phyloP scores from a whole-genome alignment of 2,888 invertebrate genomes.

The Lacanobia oleracea region DNA sequence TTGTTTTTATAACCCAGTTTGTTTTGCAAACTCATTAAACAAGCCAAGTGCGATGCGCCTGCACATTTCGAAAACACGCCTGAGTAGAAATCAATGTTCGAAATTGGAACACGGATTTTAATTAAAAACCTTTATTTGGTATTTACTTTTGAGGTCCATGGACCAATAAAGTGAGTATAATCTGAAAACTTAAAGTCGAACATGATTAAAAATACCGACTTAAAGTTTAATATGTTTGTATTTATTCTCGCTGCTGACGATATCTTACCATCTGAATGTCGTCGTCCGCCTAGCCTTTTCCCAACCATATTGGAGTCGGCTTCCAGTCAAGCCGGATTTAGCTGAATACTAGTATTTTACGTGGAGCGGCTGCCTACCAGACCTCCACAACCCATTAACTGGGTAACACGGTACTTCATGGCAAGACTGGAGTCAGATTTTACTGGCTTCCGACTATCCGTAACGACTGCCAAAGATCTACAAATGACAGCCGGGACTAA shows the following conservation, averaged over 20 bases:
- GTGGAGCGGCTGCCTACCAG: too few species aligned
- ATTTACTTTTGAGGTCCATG: slow-evolving; percentile 24
- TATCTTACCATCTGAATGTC: slow-evolving; percentile 24
- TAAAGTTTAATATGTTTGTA: neutral
- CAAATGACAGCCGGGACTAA: too few species aligned
- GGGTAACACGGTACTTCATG: too few species aligned
- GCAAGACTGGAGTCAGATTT: too few species aligned
- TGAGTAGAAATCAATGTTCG: slow-evolving; percentile 61
- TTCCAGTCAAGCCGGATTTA: too few species aligned
- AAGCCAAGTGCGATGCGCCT: slow-evolving; percentile 51
- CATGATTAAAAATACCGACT: neutral
- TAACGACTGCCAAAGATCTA: too few species aligned
- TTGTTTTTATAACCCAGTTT: slow-evolving; percentile 80
- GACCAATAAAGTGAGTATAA: slow-evolving; percentile 21
- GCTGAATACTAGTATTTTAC: too few species aligned
- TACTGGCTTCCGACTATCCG: too few species aligned
- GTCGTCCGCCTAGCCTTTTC: too few species aligned
- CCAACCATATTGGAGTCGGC: too few species aligned
- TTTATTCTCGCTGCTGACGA: neutral
- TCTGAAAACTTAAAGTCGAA: slow-evolving; percentile 2
- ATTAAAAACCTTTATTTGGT: slow-evolving; percentile 35
- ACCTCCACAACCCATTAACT: too few species aligned
- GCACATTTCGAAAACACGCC: slow-evolving; percentile 53
- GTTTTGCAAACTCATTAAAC: slow-evolving; percentile 70
- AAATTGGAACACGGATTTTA: slow-evolving; percentile 52